Conservation (phyloP, 2,888 invertebrate species). For the Drosophila kuntzei region DNA sequence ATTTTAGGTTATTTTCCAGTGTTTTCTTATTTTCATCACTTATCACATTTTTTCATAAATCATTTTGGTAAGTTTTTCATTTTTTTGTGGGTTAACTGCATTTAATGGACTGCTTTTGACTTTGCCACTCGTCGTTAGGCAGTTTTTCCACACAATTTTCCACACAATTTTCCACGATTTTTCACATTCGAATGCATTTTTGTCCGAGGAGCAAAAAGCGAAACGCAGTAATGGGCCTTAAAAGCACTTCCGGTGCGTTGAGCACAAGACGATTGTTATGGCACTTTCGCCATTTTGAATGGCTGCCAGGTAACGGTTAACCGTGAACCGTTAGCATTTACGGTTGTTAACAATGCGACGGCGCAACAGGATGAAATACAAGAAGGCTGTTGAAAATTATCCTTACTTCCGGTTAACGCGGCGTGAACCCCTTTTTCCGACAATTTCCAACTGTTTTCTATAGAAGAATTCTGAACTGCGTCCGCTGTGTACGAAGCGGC, state of each 20-base stretch:
- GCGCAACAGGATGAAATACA: slow-evolving; percentile 72
- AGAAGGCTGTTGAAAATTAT: slow-evolving; percentile 46
- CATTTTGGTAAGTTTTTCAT: neutral
- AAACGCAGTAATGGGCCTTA: slow-evolving; percentile 42
- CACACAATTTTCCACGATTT: slow-evolving; percentile 42
- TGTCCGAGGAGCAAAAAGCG: slow-evolving; percentile 23
- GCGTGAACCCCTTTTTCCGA: slow-evolving; percentile 30
- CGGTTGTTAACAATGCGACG: slow-evolving; percentile 65
- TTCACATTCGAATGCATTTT: slow-evolving; percentile 44
- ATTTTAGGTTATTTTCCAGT: slow-evolving; percentile 45
- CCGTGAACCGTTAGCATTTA: slow-evolving; percentile 2
- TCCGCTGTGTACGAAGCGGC: slow-evolving; percentile 69
- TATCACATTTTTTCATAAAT: neutral
- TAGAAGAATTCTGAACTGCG: slow-evolving; percentile 44
- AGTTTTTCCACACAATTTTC: slow-evolving; percentile 41
- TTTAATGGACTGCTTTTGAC: slow-evolving; percentile 1
- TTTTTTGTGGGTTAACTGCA: slow-evolving; percentile 6
- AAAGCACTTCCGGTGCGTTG: slow-evolving; percentile 71
- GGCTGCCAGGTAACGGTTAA: slow-evolving; percentile 15
- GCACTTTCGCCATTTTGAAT: slow-evolving; percentile 40
- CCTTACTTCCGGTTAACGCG: slow-evolving; percentile 76
- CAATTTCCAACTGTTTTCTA: slow-evolving; percentile 20
- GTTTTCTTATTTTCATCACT: slow-evolving; percentile 6
- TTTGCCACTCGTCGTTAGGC: slow-evolving; percentile 17
- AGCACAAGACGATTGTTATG: slow-evolving; percentile 36